Evolutionary conservation across 2,888 invertebrate genomes (phyloP).

Genomic region (Xestia sexstrigata): DNA sequence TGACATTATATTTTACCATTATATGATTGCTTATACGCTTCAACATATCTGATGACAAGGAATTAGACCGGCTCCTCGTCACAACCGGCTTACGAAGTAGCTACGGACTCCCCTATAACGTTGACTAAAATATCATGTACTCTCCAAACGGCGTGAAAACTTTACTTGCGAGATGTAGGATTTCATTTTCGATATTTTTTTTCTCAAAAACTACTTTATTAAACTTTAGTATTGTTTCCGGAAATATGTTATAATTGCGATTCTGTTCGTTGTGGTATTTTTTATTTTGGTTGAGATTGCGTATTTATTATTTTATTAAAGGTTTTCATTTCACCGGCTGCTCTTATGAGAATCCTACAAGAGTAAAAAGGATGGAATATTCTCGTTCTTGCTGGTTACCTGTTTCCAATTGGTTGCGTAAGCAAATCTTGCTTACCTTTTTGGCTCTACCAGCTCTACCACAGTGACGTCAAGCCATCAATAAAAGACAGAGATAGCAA

Average conservation of each 20-base stretch:
- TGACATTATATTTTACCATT: constrained; percentile 85
- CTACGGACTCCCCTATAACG: constrained; percentile 84
- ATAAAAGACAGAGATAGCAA: constrained; percentile 35
- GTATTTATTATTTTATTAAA: constrained; percentile 8
- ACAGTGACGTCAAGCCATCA: constrained; percentile 13
- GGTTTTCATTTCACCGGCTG: constrained; percentile 25
- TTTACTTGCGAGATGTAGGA: constrained; percentile 82
- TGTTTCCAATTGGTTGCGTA: constrained; percentile 28
- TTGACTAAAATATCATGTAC: constrained; percentile 25
- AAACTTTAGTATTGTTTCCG: background rate
- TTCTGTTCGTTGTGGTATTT: background rate
- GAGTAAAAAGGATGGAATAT: constrained; percentile 54
- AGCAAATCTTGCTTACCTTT: constrained; percentile 33
- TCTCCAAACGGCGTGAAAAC: constrained; percentile 71
- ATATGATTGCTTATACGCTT: constrained; percentile 85
- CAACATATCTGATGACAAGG: constrained; percentile 86
- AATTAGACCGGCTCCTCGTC: constrained; percentile 87
- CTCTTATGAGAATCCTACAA: constrained; percentile 50
- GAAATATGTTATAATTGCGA: background rate
- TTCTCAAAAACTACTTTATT: background rate
- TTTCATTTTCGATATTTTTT: constrained; percentile 63
- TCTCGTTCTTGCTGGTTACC: constrained; percentile 15
- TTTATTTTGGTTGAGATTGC: constrained; percentile 5
- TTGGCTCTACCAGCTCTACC: constrained; percentile 53
- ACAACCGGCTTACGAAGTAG: constrained; percentile 87